Percentiles rank a stretch among this genome's conserved stretches.
Conservation (phyloP, 2,888 invertebrate genomes). For the Aspidiotus rigidus region DNA sequence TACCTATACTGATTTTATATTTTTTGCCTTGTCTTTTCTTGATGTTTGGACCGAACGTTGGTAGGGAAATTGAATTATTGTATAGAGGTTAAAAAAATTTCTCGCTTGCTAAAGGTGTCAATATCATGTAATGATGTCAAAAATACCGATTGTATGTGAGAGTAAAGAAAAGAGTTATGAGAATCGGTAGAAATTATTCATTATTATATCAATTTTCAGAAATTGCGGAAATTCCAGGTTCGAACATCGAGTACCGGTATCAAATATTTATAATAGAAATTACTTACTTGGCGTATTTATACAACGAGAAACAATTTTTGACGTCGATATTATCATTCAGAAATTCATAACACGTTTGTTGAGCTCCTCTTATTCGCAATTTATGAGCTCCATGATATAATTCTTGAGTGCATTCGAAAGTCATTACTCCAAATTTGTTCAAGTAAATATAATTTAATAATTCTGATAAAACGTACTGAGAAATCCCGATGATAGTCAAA, state of each 20-base stretch:
- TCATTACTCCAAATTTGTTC: conserved; percentile 25
- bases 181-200: no score
- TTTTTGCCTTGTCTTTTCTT: no score
- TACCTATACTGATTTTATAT: no score
- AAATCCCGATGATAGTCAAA: conserved; percentile 7
- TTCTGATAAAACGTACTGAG: conserved; percentile 22
- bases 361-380: conserved; percentile 28
- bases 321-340: conserved; percentile 23
- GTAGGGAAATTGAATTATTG: no score
- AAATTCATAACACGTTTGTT: conserved; percentile 21
- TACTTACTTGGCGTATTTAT: conserved; percentile 23
- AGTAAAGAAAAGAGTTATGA: no score
- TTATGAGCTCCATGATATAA: conserved; percentile 24
- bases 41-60: no score
- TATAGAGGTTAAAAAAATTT: no score
- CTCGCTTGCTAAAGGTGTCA: no score
- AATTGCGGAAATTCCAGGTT: no score
- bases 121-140: no score
- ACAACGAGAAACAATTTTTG: conserved; percentile 18
- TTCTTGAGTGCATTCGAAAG: conserved; percentile 28
- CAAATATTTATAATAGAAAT: neutral
- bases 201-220: no score
- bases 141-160: no score
- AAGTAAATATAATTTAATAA: conserved; percentile 27
- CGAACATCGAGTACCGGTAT: neutral